Conservation (phyloP, 2,113 vertebrate species). For the Apodemus speciosus region DNA sequence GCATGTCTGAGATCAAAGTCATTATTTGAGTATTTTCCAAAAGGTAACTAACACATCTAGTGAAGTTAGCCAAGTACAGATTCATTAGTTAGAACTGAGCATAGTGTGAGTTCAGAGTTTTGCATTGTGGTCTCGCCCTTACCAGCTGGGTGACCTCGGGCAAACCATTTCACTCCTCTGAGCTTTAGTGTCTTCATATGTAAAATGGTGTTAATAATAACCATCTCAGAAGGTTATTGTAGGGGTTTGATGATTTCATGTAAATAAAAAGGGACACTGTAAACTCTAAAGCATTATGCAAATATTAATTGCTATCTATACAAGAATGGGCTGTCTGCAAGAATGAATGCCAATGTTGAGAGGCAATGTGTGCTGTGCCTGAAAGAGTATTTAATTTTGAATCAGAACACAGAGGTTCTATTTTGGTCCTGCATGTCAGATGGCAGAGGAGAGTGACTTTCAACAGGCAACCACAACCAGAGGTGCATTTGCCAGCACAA, state of each 20-base stretch:
- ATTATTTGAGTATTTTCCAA: background rate
- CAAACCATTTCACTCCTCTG: conserved; percentile 63
- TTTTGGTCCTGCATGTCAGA: conserved; percentile 57
- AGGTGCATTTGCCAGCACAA: conserved; percentile 1
- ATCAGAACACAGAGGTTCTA: conserved; percentile 46
- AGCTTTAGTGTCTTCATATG: conserved; percentile 70
- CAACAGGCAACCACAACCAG: conserved; percentile 52
- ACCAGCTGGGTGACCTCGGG: conserved; percentile 76
- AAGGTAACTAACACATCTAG: background rate
- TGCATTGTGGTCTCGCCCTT: conserved; percentile 70
- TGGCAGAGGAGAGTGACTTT: conserved; percentile 39
- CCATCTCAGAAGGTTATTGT: conserved; percentile 73
- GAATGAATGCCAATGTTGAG: conserved; percentile 65
- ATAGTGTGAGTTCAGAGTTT: conserved; percentile 42
- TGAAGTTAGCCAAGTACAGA: background rate
- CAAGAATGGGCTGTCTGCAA: conserved; percentile 67
- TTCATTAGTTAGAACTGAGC: conserved; percentile 26
- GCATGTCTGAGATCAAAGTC: background rate
- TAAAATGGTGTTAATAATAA: conserved; percentile 80
- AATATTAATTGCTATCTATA: conserved; percentile 76
- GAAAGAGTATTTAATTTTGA: conserved; percentile 64
- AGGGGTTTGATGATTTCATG: conserved; percentile 71
- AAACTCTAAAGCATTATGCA: conserved; percentile 75
- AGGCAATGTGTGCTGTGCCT: conserved; percentile 25
- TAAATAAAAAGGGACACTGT: conserved; percentile 76